These are phyloP conservation scores for Hypercompe scribonia DNA, from an alignment of 2,888 invertebrate species.

Conservation along the genomic window DNA sequence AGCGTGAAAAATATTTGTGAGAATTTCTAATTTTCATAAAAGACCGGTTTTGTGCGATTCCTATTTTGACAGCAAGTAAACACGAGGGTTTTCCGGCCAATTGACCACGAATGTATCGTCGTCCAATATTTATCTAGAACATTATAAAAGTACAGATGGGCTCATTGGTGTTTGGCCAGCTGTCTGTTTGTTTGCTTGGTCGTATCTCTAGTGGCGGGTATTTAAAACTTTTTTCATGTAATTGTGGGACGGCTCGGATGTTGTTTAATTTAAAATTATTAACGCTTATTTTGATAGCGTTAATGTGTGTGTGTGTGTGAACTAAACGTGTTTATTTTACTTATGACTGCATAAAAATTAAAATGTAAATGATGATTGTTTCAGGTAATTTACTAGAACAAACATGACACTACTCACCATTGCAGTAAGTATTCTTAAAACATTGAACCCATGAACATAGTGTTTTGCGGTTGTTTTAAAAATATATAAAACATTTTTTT, in stretches of 20 bases:
- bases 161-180: conserved; percentile 70
- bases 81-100: conserved; percentile 66
- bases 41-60: conserved; percentile 2
- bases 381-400: conserved; percentile 37
- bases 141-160: conserved; percentile 65
- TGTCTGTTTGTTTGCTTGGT: conserved; percentile 60
- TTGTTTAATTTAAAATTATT: conserved; percentile 29
- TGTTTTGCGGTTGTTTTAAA: background rate
- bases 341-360: conserved; percentile 4
- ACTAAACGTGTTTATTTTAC: conserved; percentile 25
- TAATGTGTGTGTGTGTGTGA: conserved; percentile 17
- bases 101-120: conserved; percentile 67
- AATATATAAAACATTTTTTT: background rate
- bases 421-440: conserved; percentile 3
- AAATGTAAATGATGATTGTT: conserved; percentile 27
- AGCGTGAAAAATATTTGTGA: conserved; percentile 52
- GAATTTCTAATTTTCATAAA: conserved; percentile 51
- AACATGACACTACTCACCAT: background rate
- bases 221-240: conserved; percentile 51
- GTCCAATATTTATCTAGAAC: conserved; percentile 69
- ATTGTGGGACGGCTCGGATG: conserved; percentile 34
- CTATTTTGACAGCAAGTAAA: conserved; percentile 24
- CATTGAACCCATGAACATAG: background rate
- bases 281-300: conserved; percentile 28
- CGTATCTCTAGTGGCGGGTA: conserved; percentile 48